Percentiles rank a stretch among this genome's conserved stretches.
phyloP scores from a whole-genome alignment of 2,888 invertebrate genomes.

The Pardosa pseudoannulata region DNA sequence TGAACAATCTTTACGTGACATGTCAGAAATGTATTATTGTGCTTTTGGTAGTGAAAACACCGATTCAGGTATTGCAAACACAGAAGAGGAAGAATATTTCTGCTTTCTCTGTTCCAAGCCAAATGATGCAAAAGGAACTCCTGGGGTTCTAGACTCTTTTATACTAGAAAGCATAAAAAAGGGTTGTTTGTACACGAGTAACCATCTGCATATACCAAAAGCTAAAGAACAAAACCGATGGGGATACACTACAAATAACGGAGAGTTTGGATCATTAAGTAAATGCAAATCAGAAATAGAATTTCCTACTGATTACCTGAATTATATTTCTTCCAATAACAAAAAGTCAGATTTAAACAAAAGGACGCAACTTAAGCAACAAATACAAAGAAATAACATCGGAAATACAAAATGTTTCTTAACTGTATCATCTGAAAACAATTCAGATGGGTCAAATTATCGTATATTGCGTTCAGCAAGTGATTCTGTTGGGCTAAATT shows the following conservation, averaged over 20 bases:
- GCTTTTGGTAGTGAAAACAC: slow-evolving; percentile 7
- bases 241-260: not conserved
- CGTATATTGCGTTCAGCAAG: slow-evolving; percentile 31
- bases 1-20: not conserved
- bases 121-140: not conserved
- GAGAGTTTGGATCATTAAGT: not conserved
- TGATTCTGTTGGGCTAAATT: slow-evolving; percentile 33
- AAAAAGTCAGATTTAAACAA: slow-evolving; percentile 9
- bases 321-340: not conserved
- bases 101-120: slow-evolving; percentile 2
- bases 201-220: slow-evolving; percentile 1
- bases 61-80: not conserved
- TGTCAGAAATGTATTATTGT: slow-evolving; percentile 27
- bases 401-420: not conserved
- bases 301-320: slow-evolving; percentile 13
- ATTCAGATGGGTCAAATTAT: not conserved
- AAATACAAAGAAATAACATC: not conserved
- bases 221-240: not conserved
- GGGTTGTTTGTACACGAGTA: not conserved
- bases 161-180: not conserved
- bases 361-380: not conserved
- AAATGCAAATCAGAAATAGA: slow-evolving; percentile 48
- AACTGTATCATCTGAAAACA: not conserved
- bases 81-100: not conserved
- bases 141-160: not conserved